Conservation (phyloP, 2,113 vertebrate species). For the Phalacrocorax aristotelis region DNA sequence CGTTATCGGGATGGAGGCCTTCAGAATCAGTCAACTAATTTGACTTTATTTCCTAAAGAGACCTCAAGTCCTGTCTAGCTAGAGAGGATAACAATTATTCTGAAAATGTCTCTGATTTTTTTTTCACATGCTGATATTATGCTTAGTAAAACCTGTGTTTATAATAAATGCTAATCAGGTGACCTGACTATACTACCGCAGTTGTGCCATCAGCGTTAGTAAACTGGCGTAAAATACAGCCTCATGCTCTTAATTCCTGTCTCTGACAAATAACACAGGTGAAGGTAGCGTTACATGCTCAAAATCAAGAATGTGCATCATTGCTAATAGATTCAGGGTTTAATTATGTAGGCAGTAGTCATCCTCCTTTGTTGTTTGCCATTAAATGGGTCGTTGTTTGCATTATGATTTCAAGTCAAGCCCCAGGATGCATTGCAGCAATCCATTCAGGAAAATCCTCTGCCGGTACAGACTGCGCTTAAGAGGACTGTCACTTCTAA, state of each 20-base stretch:
- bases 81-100: not conserved
- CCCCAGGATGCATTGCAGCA: not conserved
- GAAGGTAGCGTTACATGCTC: not conserved
- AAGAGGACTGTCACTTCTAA: not conserved
- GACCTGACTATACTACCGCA: not conserved
- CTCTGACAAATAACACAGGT: not conserved
- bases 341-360: not conserved
- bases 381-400: conserved; percentile 37
- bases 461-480: not conserved
- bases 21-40: not conserved
- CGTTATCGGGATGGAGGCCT: not conserved
- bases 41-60: not conserved
- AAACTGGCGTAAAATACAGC: not conserved
- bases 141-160: not conserved
- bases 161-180: not conserved
- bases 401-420: not conserved
- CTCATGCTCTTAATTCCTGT: not conserved
- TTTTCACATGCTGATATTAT: not conserved
- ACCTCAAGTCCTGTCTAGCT: not conserved
- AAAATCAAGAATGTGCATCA: not conserved
- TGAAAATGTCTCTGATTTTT: not conserved
- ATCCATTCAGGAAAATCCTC: not conserved
- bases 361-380: not conserved
- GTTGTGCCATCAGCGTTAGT: not conserved
- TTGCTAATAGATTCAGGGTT: not conserved